Percentiles rank a stretch among this genome's conserved stretches.
Conservation (phyloP, 1,140 invertebrate genomes). For the Papilio polytes region DNA sequence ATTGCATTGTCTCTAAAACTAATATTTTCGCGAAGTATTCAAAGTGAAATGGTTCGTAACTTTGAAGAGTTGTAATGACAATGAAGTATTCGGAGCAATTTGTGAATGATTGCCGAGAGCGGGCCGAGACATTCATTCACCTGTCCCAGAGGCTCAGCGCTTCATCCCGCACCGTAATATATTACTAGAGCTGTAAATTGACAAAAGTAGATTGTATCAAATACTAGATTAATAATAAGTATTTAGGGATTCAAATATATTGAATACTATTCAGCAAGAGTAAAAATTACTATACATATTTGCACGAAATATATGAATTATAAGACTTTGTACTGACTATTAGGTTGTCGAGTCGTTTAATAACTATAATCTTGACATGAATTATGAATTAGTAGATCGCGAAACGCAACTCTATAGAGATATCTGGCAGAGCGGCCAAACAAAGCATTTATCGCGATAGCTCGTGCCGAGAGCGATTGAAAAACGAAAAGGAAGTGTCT, state of each 20-base stretch:
- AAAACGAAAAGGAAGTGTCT: conserved; percentile 81
- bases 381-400: no score
- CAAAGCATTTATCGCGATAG: conserved; percentile 77
- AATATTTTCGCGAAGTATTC: not conserved
- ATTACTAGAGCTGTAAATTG: conserved; percentile 46
- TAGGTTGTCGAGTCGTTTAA: no score
- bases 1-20: not conserved
- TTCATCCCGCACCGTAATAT: conserved; percentile 44
- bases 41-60: not conserved
- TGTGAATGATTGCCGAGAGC: conserved; percentile 55
- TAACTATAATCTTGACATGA: no score
- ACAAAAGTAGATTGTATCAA: not conserved
- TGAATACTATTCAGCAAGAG: no score
- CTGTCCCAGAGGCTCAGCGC: conserved; percentile 60
- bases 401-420: not conserved
- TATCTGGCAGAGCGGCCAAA: conserved; percentile 46
- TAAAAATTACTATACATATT: no score
- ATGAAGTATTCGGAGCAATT: conserved; percentile 42
- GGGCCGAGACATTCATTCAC: conserved; percentile 64
- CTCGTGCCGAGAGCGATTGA: conserved; percentile 72
- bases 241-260: no score
- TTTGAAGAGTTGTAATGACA: conserved; percentile 32
- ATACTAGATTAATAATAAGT: no score
- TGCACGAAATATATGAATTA: no score
- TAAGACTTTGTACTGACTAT: no score